A percentile compares a stretch with the other conserved stretches of the same genome.
Conservation (phyloP, 2,797 vertebrate species). For the Pristis pectinata region DNA sequence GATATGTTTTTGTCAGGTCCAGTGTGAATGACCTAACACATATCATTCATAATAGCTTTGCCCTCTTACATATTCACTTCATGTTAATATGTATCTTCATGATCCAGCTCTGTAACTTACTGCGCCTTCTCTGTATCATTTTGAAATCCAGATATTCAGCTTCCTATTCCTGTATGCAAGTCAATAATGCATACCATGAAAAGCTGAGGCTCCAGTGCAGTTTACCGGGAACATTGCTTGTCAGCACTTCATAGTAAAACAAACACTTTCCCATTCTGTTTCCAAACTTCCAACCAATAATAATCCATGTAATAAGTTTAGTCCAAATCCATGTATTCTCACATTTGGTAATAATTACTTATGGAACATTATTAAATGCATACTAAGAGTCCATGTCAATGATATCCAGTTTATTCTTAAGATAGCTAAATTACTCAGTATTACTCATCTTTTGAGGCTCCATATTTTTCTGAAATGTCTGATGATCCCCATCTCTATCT, state of each 20-base stretch:
- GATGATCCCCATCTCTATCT: not conserved
- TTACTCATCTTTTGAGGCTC: not conserved
- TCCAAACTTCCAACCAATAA: not conserved
- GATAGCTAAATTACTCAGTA: not conserved
- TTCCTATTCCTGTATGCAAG: too few relatives aligned
- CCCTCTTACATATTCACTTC: not conserved
- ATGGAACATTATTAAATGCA: not conserved
- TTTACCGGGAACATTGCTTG: not conserved
- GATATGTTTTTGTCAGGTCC: not conserved
- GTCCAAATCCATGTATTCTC: not conserved
- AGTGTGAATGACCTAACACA: not conserved
- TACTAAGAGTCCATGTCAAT: not conserved
- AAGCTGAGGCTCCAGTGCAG: too few relatives aligned
- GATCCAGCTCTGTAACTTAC: too few relatives aligned
- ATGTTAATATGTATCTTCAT: too few relatives aligned
- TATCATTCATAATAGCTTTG: not conserved
- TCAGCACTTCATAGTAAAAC: not conserved
- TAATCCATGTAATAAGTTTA: not conserved
- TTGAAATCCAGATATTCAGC: too few relatives aligned
- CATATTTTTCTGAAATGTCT: not conserved
- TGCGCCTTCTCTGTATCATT: too few relatives aligned
- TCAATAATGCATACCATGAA: too few relatives aligned
- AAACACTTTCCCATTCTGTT: not conserved
- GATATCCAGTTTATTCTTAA: not conserved
- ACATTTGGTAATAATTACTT: not conserved